phyloP scores from a whole-genome alignment of 92 coral and sea anemone species.

The Pocillopora meandrina region DNA sequence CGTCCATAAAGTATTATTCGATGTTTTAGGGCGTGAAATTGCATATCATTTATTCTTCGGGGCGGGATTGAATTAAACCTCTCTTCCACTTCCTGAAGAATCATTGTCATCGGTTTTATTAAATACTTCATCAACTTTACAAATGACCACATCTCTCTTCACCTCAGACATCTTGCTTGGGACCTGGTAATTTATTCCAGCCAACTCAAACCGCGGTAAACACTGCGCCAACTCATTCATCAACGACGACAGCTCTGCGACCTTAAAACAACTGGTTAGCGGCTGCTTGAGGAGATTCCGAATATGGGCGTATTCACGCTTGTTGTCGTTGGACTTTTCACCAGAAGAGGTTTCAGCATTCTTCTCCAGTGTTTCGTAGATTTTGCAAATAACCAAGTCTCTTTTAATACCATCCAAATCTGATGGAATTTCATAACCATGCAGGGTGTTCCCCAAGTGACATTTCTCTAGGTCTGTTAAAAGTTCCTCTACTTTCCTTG shows the following conservation, averaged over 20 bases:
- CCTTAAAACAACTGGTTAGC: conserved; percentile 59
- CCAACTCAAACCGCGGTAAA: conserved; percentile 76
- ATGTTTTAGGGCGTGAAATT: too few species aligned
- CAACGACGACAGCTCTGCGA: conserved; percentile 62
- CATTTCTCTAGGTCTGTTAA: conserved; percentile 59
- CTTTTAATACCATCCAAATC: conserved; percentile 58
- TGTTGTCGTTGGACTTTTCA: conserved; percentile 7
- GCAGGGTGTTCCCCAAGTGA: conserved; percentile 38
- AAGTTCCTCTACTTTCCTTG: conserved; percentile 43
- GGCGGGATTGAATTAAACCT: background rate
- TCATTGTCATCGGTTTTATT: conserved; percentile 48
- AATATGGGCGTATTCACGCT: conserved; percentile 38
- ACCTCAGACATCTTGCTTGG: conserved; percentile 91
- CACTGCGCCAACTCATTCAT: conserved; percentile 68
- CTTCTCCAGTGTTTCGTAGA: conserved; percentile 71
- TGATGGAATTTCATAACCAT: conserved; percentile 51
- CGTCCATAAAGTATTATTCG: too few species aligned
- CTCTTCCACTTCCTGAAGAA: background rate
- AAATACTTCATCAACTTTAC: conserved; percentile 87
- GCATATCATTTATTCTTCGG: too few species aligned
- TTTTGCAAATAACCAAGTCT: conserved; percentile 80
- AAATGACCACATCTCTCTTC: conserved; percentile 77
- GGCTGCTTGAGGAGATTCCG: conserved; percentile 75
- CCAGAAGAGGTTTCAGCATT: background rate
- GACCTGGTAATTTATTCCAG: conserved; percentile 72